phyloP scores from a whole-genome alignment of 2,797 vertebrate genomes.

The Phalanger gymnotis region DNA sequence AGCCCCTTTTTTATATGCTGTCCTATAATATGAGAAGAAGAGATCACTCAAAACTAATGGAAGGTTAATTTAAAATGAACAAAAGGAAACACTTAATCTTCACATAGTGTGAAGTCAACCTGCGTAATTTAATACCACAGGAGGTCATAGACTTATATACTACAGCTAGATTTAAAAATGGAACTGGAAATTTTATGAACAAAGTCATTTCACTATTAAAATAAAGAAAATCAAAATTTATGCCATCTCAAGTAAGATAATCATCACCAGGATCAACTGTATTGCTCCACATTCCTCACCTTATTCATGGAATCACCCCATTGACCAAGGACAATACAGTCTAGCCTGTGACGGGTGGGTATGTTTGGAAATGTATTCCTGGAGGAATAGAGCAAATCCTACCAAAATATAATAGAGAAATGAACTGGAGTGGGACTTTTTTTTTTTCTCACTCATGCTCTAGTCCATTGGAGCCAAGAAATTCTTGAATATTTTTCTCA shows the following conservation, averaged over 20 bases:
- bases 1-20: constrained; percentile 79
- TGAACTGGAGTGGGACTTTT: neutral
- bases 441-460: neutral
- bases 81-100: constrained; percentile 81
- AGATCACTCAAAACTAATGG: constrained; percentile 83
- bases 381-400: neutral
- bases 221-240: constrained; percentile 38
- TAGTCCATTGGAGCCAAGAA: neutral
- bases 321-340: neutral
- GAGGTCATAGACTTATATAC: constrained; percentile 79
- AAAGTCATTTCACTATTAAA: constrained; percentile 56
- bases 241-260: constrained; percentile 31
- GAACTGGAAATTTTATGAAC: constrained; percentile 69
- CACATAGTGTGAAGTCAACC: constrained; percentile 81
- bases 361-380: neutral
- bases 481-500: neutral
- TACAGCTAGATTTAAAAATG: constrained; percentile 76
- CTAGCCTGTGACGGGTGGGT: neutral
- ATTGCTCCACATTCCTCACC: neutral
- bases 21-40: constrained; percentile 79
- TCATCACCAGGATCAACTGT: constrained; percentile 9
- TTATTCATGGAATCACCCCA: constrained; percentile 4
- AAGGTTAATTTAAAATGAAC: constrained; percentile 84
- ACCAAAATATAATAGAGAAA: neutral
- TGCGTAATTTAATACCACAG: constrained; percentile 79